phyloP scores from a whole-genome alignment of 2,888 invertebrate species.

The Catotricha subobsoleta region DNA sequence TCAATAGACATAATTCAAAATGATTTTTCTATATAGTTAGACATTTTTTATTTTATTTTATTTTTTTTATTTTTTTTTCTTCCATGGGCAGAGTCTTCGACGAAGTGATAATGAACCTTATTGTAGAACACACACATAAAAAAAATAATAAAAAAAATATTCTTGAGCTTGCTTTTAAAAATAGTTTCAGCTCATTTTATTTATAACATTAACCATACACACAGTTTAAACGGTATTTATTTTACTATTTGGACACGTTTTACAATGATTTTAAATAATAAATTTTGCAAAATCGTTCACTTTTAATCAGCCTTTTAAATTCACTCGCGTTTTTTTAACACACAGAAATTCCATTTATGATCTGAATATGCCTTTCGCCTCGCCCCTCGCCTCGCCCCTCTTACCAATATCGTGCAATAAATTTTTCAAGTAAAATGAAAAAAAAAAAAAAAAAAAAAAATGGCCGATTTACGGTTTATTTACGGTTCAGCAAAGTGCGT shows the following conservation, averaged over 20 bases:
- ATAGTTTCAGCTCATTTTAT: not conserved
- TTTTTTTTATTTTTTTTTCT: not conserved
- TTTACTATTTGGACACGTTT: not conserved
- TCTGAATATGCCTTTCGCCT: not conserved
- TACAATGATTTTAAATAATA: not conserved
- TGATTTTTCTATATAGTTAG: too few species aligned
- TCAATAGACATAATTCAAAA: slow-evolving; percentile 2
- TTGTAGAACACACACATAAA: not conserved
- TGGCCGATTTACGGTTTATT: not conserved
- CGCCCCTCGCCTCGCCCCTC: not conserved
- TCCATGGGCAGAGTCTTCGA: slow-evolving; percentile 1
- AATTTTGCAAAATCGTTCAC: not conserved
- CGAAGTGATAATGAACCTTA: slow-evolving; percentile 2
- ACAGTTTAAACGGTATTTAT: slow-evolving; percentile 1
- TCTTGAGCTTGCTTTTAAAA: not conserved
- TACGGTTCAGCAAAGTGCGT: too few species aligned
- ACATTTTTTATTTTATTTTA: not conserved
- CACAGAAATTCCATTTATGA: slow-evolving; percentile 4
- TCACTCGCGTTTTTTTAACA: slow-evolving; percentile 4
- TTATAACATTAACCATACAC: too few species aligned
- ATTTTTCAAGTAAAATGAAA: slow-evolving; percentile 1
- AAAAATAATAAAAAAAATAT: not conserved
- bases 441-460: not conserved
- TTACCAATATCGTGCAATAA: slow-evolving; percentile 1
- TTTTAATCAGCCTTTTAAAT: slow-evolving; percentile 2